Evolutionary conservation across 2,113 vertebrate species (phyloP).

Genomic region (Anarhynchus alexandrinus): DNA sequence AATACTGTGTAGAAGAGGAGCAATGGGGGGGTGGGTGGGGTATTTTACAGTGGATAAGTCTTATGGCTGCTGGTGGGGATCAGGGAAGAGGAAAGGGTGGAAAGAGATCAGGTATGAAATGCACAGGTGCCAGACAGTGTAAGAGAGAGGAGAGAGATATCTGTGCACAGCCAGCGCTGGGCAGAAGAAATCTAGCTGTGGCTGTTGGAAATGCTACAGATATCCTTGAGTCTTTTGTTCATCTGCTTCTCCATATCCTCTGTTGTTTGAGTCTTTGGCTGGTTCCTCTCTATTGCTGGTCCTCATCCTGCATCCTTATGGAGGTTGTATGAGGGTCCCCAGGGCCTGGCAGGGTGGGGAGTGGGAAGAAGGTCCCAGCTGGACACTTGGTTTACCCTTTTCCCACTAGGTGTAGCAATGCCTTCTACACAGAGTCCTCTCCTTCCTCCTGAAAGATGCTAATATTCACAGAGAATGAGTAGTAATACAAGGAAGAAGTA

Average conservation of each 20-base stretch:
- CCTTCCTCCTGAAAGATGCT: not conserved
- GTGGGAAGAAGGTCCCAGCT: not conserved
- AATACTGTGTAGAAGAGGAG: not conserved
- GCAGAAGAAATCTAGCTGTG: not conserved
- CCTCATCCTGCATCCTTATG: not conserved
- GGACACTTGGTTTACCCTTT: not conserved
- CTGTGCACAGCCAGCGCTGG: not conserved
- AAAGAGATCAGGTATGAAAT: not conserved
- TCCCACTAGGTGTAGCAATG: not conserved
- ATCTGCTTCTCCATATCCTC: not conserved
- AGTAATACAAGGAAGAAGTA: not conserved
- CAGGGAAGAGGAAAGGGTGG: not conserved
- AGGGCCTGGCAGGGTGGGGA: not conserved
- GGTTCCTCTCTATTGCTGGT: not conserved
- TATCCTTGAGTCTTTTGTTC: not conserved
- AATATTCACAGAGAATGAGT: not conserved
- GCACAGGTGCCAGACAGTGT: rapidly evolving
- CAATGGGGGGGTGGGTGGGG: not conserved
- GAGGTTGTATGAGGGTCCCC: not conserved
- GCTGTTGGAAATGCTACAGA: not conserved
- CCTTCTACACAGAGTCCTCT: not conserved
- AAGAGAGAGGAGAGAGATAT: not conserved
- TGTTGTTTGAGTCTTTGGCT: not conserved
- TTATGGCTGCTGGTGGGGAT: not conserved
- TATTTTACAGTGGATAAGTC: not conserved